Percentiles rank a stretch among this genome's conserved stretches.
These are phyloP conservation scores for Hirtodrosophila trivittata DNA, from an alignment of 2,888 invertebrate genomes.

Conservation along the genomic window DNA sequence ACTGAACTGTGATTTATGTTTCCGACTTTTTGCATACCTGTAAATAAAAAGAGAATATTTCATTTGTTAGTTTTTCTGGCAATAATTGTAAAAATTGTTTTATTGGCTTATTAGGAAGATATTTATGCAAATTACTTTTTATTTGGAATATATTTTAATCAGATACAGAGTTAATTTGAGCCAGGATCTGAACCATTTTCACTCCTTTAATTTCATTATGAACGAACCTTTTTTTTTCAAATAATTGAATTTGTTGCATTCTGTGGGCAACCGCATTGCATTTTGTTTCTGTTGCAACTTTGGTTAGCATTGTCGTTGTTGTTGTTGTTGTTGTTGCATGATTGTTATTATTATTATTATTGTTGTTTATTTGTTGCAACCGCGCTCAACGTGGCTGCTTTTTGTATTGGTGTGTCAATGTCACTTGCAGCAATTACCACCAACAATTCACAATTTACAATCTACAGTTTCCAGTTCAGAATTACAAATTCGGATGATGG, in stretches of 20 bases:
- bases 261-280: conserved; percentile 63
- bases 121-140: background rate
- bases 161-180: background rate
- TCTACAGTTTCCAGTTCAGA: conserved; percentile 2
- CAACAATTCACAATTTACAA: conserved; percentile 32
- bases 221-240: conserved; percentile 27
- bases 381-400: conserved; percentile 11
- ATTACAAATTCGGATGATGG: no score
- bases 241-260: conserved; percentile 66
- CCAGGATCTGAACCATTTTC: background rate
- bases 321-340: conserved; percentile 20
- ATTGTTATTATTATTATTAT: conserved; percentile 22
- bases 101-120: background rate
- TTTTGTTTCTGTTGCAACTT: conserved; percentile 25
- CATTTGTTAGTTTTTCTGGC: no score
- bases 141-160: background rate
- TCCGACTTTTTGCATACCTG: conserved; percentile 38
- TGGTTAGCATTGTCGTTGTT: conserved; percentile 13
- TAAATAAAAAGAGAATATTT: conserved; percentile 24
- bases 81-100: no score
- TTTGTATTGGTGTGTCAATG: conserved; percentile 43
- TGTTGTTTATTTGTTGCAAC: conserved; percentile 38
- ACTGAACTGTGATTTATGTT: background rate
- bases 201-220: conserved; percentile 43
- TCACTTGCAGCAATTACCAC: conserved; percentile 55